Evolutionary conservation across 2,888 invertebrate genomes (phyloP).

Genomic region (Ellobium chinense): DNA sequence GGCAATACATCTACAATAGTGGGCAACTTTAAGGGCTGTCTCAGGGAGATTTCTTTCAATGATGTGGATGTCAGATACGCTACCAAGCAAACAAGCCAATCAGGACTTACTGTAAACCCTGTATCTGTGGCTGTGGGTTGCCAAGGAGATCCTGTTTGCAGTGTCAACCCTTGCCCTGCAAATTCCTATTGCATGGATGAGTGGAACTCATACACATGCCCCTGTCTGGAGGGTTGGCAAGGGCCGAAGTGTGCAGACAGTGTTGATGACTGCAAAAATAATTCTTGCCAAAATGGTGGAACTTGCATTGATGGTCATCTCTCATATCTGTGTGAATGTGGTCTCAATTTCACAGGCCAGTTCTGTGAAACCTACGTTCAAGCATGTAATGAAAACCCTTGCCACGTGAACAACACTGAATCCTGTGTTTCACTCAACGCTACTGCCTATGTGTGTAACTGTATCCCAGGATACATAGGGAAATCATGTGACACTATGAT

Average conservation of each 20-base stretch:
- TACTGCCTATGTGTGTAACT: slow-evolving; percentile 62
- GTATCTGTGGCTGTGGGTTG: slow-evolving; percentile 61
- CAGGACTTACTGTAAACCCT: slow-evolving; percentile 51
- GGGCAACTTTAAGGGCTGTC: slow-evolving; percentile 71
- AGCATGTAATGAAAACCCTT: slow-evolving; percentile 59
- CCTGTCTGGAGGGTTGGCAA: slow-evolving; percentile 71
- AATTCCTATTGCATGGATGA: slow-evolving; percentile 66
- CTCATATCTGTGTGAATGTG: slow-evolving; percentile 62
- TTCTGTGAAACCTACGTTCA: slow-evolving; percentile 61
- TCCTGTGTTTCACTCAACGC: slow-evolving; percentile 62
- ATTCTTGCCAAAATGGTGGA: slow-evolving; percentile 59
- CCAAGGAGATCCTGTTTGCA: slow-evolving; percentile 66
- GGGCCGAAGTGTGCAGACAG: slow-evolving; percentile 66
- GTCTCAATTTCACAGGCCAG: slow-evolving; percentile 57
- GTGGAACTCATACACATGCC: slow-evolving; percentile 70
- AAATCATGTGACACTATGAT: slow-evolving; percentile 58
- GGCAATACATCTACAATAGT: slow-evolving; percentile 58
- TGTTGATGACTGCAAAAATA: slow-evolving; percentile 62
- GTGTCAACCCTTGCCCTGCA: slow-evolving; percentile 61
- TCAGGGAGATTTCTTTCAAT: slow-evolving; percentile 67
- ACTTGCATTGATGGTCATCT: slow-evolving; percentile 65
- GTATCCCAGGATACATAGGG: slow-evolving; percentile 69
- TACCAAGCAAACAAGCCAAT: not conserved
- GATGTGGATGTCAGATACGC: slow-evolving; percentile 48
- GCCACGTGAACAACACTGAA: not conserved